These are phyloP conservation scores for Scaeva pyrastri DNA, from an alignment of 2,888 invertebrate genomes.

Conservation along the genomic window DNA sequence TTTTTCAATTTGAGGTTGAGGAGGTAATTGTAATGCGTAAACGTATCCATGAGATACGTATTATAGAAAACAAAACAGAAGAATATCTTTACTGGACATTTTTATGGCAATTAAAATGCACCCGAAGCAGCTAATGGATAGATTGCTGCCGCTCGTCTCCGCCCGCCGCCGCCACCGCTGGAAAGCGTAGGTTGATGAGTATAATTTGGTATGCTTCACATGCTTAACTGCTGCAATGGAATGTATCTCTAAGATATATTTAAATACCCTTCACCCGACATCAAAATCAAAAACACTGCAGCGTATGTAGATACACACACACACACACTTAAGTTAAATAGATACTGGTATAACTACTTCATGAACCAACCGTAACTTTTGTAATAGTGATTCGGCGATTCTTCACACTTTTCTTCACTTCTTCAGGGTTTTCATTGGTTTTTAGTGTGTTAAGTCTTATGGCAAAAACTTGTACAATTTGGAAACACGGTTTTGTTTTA, in stretches of 20 bases:
- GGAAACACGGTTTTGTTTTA: too few species aligned
- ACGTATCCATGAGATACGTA: conserved; percentile 63
- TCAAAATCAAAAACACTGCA: conserved; percentile 35
- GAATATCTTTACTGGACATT: conserved; percentile 49
- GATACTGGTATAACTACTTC: too few species aligned
- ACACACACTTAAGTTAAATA: too few species aligned
- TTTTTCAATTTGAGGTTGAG: conserved; percentile 15
- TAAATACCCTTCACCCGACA: conserved; percentile 41
- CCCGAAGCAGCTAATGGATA: conserved; percentile 65
- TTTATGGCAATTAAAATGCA: conserved; percentile 75
- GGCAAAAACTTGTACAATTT: too few species aligned
- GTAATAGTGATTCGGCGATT: too few species aligned
- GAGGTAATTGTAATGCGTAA: conserved; percentile 74
- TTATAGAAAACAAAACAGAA: conserved; percentile 33
- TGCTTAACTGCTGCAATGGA: conserved; percentile 56
- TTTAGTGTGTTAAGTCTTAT: too few species aligned
- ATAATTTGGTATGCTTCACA: conserved; percentile 68
- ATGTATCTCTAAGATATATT: conserved; percentile 61
- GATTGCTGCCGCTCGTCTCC: background rate
- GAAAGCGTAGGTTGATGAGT: conserved; percentile 57
- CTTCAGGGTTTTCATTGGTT: too few species aligned
- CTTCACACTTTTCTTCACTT: too few species aligned
- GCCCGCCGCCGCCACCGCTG: background rate
- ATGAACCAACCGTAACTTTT: too few species aligned
- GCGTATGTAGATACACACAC: background rate